Base-by-base conservation (phyloP, 2,888 invertebrate species). In the Geophilus truncorum region DNA sequence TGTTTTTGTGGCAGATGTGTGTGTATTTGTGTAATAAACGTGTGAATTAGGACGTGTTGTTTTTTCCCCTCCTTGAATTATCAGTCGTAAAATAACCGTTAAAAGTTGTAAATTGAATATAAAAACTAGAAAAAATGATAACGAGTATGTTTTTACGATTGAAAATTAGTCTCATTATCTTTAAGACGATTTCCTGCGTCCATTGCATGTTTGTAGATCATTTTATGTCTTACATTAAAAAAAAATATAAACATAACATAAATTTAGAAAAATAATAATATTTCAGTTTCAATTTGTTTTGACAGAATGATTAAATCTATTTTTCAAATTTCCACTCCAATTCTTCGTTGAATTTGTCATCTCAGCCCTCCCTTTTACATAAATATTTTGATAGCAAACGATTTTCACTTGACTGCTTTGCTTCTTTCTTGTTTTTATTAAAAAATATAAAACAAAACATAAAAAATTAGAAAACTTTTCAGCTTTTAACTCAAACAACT, bases 291-390 rank as follows among this genome's bases (percentile, higher is more conserved):
- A 70, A 70, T 70, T 70, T 70, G 70, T 70, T 70, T 70, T 70
- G 70, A 70, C 70, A 70, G 70, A 70, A 70, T 70, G 70, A 70
- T 70, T 70, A 70, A 70, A 70, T 70, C 70, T 70, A 70, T 70
- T 70, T 70, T 70, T 70, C 70, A 70, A 70, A 70, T 70, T 70
- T 70, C 70, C 70, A 70, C 70, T 70, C 28, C 25, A 70, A 70
- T 70, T 70, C 70, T 25, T 70, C 28, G 62, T n/a, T 70, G 70
- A 70, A 70, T 70, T 70, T 70, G 70, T 25, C 70, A 70, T 70
- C 28, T 28, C 51, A 12, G 5, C 70, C 28, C 70, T 70, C 70
- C 70, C 70, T 28, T 70, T 28, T 28, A 28, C 70, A 25, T 10
- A 70, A 70, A 70, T 70, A 70, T 70, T 70, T 70, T 70, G 70